Percentiles rank a stretch among this genome's conserved stretches.
phyloP scores from a whole-genome alignment of 2,113 vertebrate genomes.

The Pollimyrus isidori region DNA sequence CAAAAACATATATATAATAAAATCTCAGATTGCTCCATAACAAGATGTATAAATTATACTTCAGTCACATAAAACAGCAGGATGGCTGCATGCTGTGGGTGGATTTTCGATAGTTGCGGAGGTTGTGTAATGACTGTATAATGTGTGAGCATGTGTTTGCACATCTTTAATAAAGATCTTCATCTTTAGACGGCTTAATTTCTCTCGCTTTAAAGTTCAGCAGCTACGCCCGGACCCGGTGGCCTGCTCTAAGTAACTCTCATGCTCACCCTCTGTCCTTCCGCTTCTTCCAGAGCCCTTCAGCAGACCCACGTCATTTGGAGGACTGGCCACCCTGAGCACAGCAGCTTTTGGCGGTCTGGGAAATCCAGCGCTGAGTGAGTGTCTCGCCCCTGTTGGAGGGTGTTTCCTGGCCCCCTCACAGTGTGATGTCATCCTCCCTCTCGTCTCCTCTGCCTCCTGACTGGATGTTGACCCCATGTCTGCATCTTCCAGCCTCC shows the following conservation, averaged over 20 bases:
- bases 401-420: conserved; percentile 10
- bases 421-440: conserved; percentile 38
- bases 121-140: neutral
- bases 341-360: conserved; percentile 93
- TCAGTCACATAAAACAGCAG: neutral
- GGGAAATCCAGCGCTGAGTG: conserved; percentile 93
- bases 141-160: neutral
- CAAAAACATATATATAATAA: neutral
- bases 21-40: neutral
- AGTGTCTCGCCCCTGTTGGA: conserved; percentile 57
- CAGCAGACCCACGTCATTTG: conserved; percentile 78
- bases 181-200: neutral
- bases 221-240: neutral
- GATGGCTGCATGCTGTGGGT: neutral
- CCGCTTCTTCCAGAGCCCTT: conserved; percentile 76
- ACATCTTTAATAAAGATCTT: neutral
- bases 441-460: conserved; percentile 32
- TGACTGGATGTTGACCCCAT: conserved; percentile 18
- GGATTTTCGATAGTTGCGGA: neutral
- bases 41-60: neutral
- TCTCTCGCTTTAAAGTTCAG: neutral
- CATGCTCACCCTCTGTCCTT: neutral
- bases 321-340: conserved; percentile 81
- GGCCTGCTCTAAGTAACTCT: neutral
- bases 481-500: conserved; percentile 66